Percentiles rank a stretch among this genome's conserved stretches.
These are phyloP conservation scores for Strix aluco DNA, from an alignment of 2,113 vertebrate genomes.

Conservation along the genomic window DNA sequence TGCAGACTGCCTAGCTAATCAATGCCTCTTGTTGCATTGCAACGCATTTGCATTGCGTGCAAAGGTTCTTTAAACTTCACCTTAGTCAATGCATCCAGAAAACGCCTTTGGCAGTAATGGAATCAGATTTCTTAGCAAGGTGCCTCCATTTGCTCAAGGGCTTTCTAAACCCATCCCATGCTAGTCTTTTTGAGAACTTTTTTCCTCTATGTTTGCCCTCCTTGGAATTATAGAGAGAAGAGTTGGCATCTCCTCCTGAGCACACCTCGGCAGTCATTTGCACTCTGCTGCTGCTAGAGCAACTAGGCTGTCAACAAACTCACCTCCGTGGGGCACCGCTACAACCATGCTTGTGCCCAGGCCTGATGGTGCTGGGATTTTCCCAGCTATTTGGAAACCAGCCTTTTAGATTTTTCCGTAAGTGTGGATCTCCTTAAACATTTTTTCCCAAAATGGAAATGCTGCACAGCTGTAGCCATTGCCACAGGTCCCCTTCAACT, in stretches of 20 bases:
- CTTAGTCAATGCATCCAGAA: background rate
- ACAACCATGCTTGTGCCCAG: background rate
- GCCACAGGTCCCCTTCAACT: background rate
- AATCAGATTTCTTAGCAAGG: background rate
- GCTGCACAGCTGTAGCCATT: background rate
- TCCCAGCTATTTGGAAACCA: background rate
- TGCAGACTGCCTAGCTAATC: background rate
- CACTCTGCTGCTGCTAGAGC: background rate
- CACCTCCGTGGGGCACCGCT: fast-evolving
- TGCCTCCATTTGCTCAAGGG: background rate
- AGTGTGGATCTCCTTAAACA: background rate
- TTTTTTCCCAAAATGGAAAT: background rate
- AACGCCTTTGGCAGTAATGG: background rate
- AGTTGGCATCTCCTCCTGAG: fast-evolving
- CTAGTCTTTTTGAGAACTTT: background rate
- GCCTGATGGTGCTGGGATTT: background rate
- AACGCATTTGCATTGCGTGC: too few relatives aligned
- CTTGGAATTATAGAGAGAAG: background rate
- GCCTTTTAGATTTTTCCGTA: background rate
- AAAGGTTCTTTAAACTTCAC: background rate
- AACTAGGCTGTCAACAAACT: background rate
- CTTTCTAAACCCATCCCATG: background rate
- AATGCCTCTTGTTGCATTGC: background rate
- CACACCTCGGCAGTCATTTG: background rate
- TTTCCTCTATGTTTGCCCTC: background rate